Percentiles rank a stretch among this genome's conserved stretches.
These are phyloP conservation scores for Gasterosteus aculeatus DNA, from an alignment of 2,113 vertebrate genomes.

Conservation along the genomic window DNA sequence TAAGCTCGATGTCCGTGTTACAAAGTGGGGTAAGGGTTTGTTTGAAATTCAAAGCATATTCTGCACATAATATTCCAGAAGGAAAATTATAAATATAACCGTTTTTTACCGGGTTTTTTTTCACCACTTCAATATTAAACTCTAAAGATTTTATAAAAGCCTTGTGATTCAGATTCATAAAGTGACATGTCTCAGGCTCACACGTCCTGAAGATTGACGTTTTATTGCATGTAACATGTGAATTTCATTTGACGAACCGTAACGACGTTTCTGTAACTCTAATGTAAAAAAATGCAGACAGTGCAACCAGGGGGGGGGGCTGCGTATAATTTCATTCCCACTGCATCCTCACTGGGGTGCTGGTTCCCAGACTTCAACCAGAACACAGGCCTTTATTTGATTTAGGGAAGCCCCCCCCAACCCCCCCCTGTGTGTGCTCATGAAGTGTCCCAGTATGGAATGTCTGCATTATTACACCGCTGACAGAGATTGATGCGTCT, in stretches of 20 bases:
- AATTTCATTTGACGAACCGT: conserved; percentile 60
- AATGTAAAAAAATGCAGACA: conserved; percentile 77
- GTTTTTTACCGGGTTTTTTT: too few relatives aligned
- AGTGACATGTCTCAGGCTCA: conserved; percentile 11
- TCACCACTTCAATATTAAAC: background rate
- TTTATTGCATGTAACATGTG: conserved; percentile 64
- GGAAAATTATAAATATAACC: background rate
- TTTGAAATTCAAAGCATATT: conserved; percentile 3
- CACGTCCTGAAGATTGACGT: conserved; percentile 30
- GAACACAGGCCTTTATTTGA: conserved; percentile 80
- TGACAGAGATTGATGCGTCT: conserved; percentile 80
- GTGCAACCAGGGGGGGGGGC: conserved; percentile 69
- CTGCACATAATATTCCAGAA: background rate
- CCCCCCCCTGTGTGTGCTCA: conserved; percentile 60
- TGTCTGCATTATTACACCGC: conserved; percentile 78
- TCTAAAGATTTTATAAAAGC: background rate
- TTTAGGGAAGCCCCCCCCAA: conserved; percentile 72
- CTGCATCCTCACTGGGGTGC: conserved; percentile 77
- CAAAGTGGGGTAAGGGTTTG: conserved; percentile 20
- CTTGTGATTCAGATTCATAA: background rate
- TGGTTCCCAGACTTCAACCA: conserved; percentile 69
- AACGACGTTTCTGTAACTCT: conserved; percentile 65
- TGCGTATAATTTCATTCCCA: conserved; percentile 78
- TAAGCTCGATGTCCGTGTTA: conserved; percentile 33
- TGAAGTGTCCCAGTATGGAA: conserved; percentile 77